Evolutionary conservation across 2,797 vertebrate species (phyloP).

Genomic region (Hafferia zeledoni): DNA sequence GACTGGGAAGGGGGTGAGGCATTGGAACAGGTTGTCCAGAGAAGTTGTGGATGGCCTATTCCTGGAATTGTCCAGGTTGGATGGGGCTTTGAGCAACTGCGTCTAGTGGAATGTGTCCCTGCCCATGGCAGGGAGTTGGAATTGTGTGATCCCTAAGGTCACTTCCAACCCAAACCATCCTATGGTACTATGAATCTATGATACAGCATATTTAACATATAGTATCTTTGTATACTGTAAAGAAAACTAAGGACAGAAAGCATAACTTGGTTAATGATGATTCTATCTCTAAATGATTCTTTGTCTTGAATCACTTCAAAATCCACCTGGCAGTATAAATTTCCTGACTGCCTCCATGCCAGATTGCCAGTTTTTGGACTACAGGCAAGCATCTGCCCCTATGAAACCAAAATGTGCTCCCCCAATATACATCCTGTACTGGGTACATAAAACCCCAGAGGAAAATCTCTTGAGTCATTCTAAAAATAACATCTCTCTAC

Average conservation of each 20-base stretch:
- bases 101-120: neutral
- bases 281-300: neutral
- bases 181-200: neutral
- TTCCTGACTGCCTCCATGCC: neutral
- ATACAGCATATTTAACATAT: neutral
- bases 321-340: neutral
- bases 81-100: neutral
- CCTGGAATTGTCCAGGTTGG: neutral
- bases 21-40: neutral
- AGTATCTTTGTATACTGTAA: neutral
- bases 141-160: neutral
- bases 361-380: neutral
- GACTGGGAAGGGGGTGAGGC: neutral
- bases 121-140: neutral
- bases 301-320: neutral
- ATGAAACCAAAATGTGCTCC: neutral
- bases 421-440: neutral
- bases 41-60: neutral
- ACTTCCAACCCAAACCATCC: neutral
- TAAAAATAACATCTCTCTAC: neutral
- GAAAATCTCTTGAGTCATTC: neutral
- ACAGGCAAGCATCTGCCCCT: neutral
- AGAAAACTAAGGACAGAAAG: neutral
- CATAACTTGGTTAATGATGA: neutral
- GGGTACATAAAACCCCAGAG: neutral